Percentiles rank a stretch among this genome's conserved stretches.
phyloP scores from a whole-genome alignment of 2,797 vertebrate genomes.

The Steatocranus sp. region DNA sequence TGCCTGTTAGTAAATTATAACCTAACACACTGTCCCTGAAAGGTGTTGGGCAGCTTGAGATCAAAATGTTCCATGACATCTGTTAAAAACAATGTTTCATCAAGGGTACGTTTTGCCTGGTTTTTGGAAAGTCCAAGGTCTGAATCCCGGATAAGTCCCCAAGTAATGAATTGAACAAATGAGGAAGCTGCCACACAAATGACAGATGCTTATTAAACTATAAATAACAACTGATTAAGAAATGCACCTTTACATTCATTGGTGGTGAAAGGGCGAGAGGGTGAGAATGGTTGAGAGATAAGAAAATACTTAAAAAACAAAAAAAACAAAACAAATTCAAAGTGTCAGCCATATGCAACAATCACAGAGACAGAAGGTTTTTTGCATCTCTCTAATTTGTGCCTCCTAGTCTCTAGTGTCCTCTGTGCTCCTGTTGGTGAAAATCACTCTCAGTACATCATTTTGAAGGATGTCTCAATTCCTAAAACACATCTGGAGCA shows the following conservation, averaged over 20 bases:
- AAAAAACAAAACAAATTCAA: neutral
- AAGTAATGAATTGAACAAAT: neutral
- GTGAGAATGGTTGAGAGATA: neutral
- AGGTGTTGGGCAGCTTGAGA: neutral
- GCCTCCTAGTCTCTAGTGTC: neutral
- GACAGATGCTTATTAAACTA: neutral
- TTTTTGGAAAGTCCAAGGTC: neutral
- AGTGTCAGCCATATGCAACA: neutral
- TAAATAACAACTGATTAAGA: neutral
- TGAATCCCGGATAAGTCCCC: neutral
- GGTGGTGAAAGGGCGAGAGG: neutral
- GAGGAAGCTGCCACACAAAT: neutral
- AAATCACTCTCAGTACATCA: neutral
- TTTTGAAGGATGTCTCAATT: neutral
- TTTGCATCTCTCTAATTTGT: neutral
- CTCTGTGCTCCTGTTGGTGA: neutral
- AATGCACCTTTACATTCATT: neutral
- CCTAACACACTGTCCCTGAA: neutral
- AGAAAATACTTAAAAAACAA: neutral
- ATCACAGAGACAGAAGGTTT: neutral
- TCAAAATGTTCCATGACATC: neutral
- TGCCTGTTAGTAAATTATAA: constrained; percentile 18
- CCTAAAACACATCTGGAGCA: neutral
- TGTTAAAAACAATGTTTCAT: neutral
- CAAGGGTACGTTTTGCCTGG: neutral